Conservation (phyloP, 2,113 vertebrate species). For the Pontoporia blainvillei region DNA sequence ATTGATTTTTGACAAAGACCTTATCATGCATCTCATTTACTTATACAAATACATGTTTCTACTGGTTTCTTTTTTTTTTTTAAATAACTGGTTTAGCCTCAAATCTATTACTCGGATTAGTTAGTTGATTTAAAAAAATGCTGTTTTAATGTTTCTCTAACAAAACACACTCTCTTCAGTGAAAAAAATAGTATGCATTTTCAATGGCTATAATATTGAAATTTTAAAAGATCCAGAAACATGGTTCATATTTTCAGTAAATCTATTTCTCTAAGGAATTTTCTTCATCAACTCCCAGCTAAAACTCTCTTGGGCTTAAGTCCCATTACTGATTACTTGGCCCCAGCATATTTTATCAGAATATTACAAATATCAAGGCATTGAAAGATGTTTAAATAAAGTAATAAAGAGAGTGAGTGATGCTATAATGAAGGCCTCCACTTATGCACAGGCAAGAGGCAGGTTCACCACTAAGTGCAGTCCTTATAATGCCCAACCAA, state of each 20-base stretch:
- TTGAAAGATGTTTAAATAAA: constrained; percentile 63
- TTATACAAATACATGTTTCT: constrained; percentile 24
- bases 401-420: constrained; percentile 65
- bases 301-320: constrained; percentile 21
- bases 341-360: constrained; percentile 38
- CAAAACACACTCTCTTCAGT: background rate
- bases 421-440: constrained; percentile 27
- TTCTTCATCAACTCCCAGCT: constrained; percentile 31
- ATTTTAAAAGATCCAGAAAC: constrained; percentile 9
- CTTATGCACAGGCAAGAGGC: background rate
- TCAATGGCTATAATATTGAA: background rate
- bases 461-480: constrained; percentile 30
- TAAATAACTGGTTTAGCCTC: background rate
- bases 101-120: constrained; percentile 30
- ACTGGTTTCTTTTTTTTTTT: background rate
- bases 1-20: constrained; percentile 40
- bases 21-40: background rate
- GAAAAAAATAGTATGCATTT: constrained; percentile 23
- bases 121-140: background rate
- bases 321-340: background rate
- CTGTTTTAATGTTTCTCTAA: background rate
- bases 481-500: constrained; percentile 54
- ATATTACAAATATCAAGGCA: constrained; percentile 41
- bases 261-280: constrained; percentile 41
- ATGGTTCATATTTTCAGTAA: constrained; percentile 6